phyloP scores from a whole-genome alignment of 2,888 invertebrate genomes.

The Gastracanthus pulcherrimus region DNA sequence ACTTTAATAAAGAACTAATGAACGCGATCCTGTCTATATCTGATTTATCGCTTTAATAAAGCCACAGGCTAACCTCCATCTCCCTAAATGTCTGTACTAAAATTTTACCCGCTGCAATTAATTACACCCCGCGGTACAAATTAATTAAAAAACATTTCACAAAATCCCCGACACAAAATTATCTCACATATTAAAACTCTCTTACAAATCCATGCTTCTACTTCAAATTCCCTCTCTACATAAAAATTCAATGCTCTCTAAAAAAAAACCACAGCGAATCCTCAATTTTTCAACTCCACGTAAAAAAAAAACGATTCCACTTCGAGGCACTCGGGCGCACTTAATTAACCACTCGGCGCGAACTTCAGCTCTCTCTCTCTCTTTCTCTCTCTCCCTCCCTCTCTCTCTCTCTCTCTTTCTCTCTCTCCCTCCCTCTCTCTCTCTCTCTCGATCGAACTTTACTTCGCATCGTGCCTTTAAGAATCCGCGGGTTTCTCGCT shows the following conservation, averaged over 20 bases:
- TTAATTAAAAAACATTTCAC: not conserved
- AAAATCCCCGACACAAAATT: not conserved
- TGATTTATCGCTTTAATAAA: conserved; percentile 29
- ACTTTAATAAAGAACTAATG: not conserved
- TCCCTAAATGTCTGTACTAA: not conserved
- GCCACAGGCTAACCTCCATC: not conserved
- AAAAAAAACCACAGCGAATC: not conserved
- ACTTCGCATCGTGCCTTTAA: no score
- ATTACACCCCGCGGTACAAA: not conserved
- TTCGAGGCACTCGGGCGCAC: not conserved
- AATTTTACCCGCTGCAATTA: not conserved
- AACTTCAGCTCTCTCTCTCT: conserved; percentile 8
- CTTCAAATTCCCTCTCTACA: not conserved
- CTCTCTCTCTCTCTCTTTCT: no score
- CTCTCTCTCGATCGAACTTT: no score
- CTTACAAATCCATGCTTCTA: no score
- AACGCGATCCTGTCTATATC: not conserved
- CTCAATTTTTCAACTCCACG: not conserved
- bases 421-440: no score
- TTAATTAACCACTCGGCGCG: conserved; percentile 2
- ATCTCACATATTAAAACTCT: no score
- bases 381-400: no score
- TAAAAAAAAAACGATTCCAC: not conserved
- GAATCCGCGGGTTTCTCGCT: not conserved
- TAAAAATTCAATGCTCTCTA: not conserved